Evolutionary conservation across 1,140 invertebrate species (phyloP).

Genomic region (Aphelenchoides fujianensis): DNA sequence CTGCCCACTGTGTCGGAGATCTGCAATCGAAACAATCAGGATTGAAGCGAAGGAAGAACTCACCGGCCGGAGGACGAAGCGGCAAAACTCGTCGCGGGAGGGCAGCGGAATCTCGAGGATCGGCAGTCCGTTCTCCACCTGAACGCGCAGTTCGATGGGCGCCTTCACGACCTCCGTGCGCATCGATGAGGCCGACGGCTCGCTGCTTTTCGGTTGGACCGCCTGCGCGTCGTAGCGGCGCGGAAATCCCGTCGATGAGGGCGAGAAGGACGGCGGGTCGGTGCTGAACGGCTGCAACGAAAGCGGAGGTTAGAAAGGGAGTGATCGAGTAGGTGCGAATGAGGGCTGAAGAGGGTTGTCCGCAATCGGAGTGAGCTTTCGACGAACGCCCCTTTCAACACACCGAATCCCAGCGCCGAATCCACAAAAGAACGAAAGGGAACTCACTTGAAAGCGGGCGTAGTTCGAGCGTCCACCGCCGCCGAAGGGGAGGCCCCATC

Average conservation of each 20-base stretch:
- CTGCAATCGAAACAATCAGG: neutral
- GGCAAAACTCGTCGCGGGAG: constrained; percentile 41
- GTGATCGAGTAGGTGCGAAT: too few relatives aligned
- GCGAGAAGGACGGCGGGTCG: neutral
- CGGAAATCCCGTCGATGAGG: too few relatives aligned
- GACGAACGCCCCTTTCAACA: too few relatives aligned
- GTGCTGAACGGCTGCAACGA: too few relatives aligned
- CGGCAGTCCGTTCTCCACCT: constrained; percentile 41
- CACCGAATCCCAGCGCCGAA: neutral
- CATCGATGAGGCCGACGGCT: neutral
- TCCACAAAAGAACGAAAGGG: neutral
- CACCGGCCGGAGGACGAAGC: constrained; percentile 27
- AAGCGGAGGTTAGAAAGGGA: too few relatives aligned
- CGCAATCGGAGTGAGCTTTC: too few relatives aligned
- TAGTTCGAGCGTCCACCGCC: too few relatives aligned
- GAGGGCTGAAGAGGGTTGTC: too few relatives aligned
- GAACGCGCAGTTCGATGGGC: constrained; percentile 4
- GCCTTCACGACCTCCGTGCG: neutral
- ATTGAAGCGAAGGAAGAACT: too few relatives aligned
- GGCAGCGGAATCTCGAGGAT: constrained; percentile 41
- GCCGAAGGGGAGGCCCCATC: neutral
- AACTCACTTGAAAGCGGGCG: constrained; percentile 2
- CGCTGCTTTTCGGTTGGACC: neutral
- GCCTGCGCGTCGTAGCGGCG: neutral
- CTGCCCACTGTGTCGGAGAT: constrained; percentile 39